phyloP scores from a whole-genome alignment of 2,888 invertebrate genomes.

The Dynastes tityus region DNA sequence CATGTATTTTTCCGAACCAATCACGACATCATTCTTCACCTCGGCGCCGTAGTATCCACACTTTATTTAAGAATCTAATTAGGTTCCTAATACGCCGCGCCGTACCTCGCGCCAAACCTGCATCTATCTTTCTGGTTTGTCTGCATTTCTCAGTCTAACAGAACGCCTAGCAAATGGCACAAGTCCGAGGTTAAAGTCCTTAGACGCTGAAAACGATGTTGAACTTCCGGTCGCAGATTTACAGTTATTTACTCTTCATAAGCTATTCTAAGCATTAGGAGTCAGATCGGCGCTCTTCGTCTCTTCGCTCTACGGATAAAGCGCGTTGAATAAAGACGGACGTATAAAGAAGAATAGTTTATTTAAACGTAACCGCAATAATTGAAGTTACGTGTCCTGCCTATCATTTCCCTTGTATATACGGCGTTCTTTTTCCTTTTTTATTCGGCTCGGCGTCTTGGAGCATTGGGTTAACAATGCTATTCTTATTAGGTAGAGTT shows the following conservation, averaged over 20 bases:
- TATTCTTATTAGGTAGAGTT: constrained; percentile 53
- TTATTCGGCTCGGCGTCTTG: constrained; percentile 52
- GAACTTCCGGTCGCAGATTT: constrained; percentile 53
- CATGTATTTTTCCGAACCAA: constrained; percentile 12
- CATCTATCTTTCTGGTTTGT: constrained; percentile 51
- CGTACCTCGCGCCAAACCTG: constrained; percentile 42
- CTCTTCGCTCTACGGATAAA: not conserved
- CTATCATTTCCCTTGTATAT: constrained; percentile 41
- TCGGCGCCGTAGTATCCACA: constrained; percentile 18
- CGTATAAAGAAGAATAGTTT: constrained; percentile 41
- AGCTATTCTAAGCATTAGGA: constrained; percentile 51
- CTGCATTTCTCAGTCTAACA: constrained; percentile 52
- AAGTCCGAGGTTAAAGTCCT: constrained; percentile 52
- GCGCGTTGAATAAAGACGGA: constrained; percentile 1
- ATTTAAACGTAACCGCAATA: constrained; percentile 47
- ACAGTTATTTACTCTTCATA: constrained; percentile 52
- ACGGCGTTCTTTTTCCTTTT: constrained; percentile 52
- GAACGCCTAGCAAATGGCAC: constrained; percentile 53
- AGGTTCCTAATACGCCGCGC: constrained; percentile 38
- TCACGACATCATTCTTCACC: constrained; percentile 10
- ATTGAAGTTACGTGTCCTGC: constrained; percentile 50
- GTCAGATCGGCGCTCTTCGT: constrained; percentile 3
- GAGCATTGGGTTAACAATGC: constrained; percentile 58
- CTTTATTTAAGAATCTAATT: constrained; percentile 38
- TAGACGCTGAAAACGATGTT: constrained; percentile 50